Conservation (phyloP, 2,888 invertebrate genomes). For the Parnassius glacialis region DNA sequence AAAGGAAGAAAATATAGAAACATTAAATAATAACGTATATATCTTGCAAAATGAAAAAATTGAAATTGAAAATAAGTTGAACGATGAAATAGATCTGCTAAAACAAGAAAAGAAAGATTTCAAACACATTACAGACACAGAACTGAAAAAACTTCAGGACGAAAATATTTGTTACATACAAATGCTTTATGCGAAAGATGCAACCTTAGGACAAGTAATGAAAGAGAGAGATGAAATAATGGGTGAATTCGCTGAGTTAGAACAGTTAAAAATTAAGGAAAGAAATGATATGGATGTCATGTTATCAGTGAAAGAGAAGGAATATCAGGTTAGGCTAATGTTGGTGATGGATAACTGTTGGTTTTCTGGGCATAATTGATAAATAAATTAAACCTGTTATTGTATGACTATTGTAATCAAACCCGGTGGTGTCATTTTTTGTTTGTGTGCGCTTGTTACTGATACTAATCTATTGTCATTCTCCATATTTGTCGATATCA, state of each 20-base stretch:
- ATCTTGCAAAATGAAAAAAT: constrained; percentile 42
- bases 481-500: too few relatives aligned
- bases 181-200: constrained; percentile 4
- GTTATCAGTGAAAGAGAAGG: constrained; percentile 50
- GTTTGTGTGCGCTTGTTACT: too few relatives aligned
- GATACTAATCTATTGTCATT: too few relatives aligned
- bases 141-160: constrained; percentile 47
- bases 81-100: constrained; percentile 44
- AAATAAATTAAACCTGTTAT: too few relatives aligned
- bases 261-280: constrained; percentile 46
- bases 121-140: constrained; percentile 43
- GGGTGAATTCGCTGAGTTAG: constrained; percentile 45
- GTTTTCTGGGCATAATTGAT: constrained; percentile 27
- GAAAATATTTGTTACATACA: constrained; percentile 25
- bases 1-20: constrained; percentile 39
- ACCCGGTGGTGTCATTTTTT: neutral
- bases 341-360: constrained; percentile 36
- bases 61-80: constrained; percentile 38
- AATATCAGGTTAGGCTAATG: constrained; percentile 62
- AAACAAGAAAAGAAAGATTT: constrained; percentile 42
- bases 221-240: constrained; percentile 43
- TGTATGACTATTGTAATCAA: neutral
- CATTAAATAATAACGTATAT: constrained; percentile 35
- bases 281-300: constrained; percentile 47
- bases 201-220: constrained; percentile 2